A percentile compares a stretch with the other conserved stretches of the same genome.
Conservation (phyloP, 2,797 vertebrate species). For the Eospalax fontanierii region DNA sequence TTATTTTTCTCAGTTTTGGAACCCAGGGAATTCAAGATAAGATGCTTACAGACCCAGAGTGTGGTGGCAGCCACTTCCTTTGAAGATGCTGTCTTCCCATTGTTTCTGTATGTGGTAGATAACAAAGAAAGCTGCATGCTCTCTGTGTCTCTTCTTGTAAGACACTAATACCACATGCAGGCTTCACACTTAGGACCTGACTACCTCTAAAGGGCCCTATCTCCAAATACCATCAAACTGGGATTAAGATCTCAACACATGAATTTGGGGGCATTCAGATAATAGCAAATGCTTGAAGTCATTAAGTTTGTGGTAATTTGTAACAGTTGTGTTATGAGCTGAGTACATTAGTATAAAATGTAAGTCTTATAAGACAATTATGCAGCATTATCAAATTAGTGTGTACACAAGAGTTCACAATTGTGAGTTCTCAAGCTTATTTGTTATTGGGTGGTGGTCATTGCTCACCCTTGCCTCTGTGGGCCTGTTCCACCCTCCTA, state of each 20-base stretch:
- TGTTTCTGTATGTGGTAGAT: background rate
- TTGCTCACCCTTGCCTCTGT: background rate
- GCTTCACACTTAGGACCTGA: background rate
- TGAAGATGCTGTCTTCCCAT: background rate
- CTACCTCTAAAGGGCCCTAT: background rate
- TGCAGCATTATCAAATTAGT: background rate
- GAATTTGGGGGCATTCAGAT: background rate
- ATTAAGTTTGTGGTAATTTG: constrained; percentile 14
- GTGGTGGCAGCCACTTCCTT: background rate
- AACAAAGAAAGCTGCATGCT: background rate
- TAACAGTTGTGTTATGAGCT: background rate
- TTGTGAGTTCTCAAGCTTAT: background rate
- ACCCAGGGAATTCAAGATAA: background rate
- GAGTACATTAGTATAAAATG: background rate
- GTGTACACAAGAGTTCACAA: background rate
- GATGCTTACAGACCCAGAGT: background rate
- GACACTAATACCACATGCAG: background rate
- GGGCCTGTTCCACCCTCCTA: background rate
- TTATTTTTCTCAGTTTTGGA: background rate
- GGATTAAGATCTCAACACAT: background rate
- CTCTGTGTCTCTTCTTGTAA: background rate
- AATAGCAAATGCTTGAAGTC: constrained; percentile 3
- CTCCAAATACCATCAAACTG: background rate
- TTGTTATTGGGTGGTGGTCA: background rate
- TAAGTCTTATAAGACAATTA: constrained; percentile 26